Evolutionary conservation across 2,113 vertebrate species (phyloP).

Genomic region (Asarcornis scutulata): DNA sequence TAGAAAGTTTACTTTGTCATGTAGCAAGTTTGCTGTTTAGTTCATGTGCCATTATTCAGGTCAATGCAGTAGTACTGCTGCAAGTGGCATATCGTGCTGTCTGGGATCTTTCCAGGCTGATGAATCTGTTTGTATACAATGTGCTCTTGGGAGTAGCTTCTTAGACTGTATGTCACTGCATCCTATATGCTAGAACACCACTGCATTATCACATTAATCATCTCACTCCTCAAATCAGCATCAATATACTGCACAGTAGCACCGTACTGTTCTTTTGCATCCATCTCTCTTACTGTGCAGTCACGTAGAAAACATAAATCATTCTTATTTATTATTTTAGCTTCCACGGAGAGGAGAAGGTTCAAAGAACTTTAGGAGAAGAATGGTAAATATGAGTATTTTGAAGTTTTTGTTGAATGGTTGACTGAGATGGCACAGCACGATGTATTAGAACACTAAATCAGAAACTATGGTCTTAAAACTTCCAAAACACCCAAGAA

Average conservation of each 20-base stretch:
- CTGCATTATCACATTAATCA: background rate
- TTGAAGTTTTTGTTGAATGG: background rate
- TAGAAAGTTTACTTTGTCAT: no score
- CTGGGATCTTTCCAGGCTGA: background rate
- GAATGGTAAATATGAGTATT: background rate
- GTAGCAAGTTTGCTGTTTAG: background rate
- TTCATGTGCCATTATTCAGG: background rate
- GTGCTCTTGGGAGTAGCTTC: background rate
- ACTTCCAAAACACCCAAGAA: background rate
- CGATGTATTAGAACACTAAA: background rate
- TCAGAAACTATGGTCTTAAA: background rate
- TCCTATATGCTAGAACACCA: background rate
- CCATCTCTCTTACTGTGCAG: background rate
- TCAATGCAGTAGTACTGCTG: background rate
- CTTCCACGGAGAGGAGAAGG: background rate
- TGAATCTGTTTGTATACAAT: background rate
- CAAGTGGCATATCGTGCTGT: background rate
- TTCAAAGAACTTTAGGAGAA: background rate
- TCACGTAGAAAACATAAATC: background rate
- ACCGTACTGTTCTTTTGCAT: background rate
- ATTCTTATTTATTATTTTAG: background rate
- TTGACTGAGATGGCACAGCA: background rate
- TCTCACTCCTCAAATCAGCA: accelerated
- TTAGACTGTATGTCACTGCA: background rate
- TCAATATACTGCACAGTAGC: background rate